A percentile compares a stretch with the other conserved stretches of the same genome.
phyloP scores from a whole-genome alignment of 1,140 invertebrate genomes.

The Zaprionus kolodkinae region DNA sequence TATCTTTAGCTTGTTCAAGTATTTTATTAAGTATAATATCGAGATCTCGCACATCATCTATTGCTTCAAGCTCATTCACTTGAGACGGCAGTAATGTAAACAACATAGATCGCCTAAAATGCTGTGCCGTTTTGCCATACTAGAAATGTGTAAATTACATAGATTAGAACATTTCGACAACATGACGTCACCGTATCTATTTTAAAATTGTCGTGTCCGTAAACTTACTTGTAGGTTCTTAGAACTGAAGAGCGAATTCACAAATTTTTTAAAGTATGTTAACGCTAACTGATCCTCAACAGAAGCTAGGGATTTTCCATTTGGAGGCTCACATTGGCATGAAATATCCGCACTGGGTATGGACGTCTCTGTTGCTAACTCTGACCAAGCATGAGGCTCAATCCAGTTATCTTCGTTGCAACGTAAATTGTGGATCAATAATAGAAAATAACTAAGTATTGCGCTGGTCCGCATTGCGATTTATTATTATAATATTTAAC shows the following conservation, averaged over 20 bases:
- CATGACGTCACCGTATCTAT: slow-evolving; percentile 61
- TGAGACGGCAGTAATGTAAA: slow-evolving; percentile 60
- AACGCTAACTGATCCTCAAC: slow-evolving; percentile 60
- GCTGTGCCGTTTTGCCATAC: slow-evolving; percentile 40
- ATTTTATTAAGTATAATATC: slow-evolving; percentile 66
- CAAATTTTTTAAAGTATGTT: slow-evolving; percentile 73
- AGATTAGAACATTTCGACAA: slow-evolving; percentile 14
- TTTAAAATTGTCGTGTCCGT: neutral
- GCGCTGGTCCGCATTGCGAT: slow-evolving; percentile 45
- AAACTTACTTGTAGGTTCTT: slow-evolving; percentile 60
- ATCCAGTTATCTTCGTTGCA: slow-evolving; percentile 60
- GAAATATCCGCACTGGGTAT: neutral
- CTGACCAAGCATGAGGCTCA: slow-evolving; percentile 65
- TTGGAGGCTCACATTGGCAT: slow-evolving; percentile 27
- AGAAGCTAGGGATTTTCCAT: slow-evolving; percentile 26
- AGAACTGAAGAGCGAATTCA: slow-evolving; percentile 58
- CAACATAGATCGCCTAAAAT: slow-evolving; percentile 58
- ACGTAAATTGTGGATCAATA: slow-evolving; percentile 55
- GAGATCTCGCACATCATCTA: slow-evolving; percentile 68
- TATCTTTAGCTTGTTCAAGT: slow-evolving; percentile 43
- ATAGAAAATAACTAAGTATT: slow-evolving; percentile 45
- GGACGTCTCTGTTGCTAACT: slow-evolving; percentile 34
- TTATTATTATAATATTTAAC: neutral
- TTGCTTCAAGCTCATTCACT: slow-evolving; percentile 53
- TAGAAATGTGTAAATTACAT: slow-evolving; percentile 40